Base-by-base conservation (phyloP, 2,888 invertebrate species). In the Amphipyra tragopoginis region DNA sequence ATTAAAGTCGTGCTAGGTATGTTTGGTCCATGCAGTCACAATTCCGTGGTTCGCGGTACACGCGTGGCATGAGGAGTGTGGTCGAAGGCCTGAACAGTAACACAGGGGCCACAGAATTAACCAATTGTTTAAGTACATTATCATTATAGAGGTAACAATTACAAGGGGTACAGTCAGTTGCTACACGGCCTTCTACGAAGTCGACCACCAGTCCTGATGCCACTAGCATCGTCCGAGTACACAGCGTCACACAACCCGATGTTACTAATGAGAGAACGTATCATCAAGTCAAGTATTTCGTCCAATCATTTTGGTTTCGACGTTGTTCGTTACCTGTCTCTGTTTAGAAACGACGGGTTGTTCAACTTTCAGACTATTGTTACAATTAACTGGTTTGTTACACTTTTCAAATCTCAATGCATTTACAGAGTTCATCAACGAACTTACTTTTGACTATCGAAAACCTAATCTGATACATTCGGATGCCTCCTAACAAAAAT, bases 1-100 rank as follows among this genome's bases (percentile, higher is more conserved):
- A 91, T 89, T 87, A 82, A 87, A 88, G 86, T 91, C 88, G 89
- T 92, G 91, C 90, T 92, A 90, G 85, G 89, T 90, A 89, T 91
- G 93, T 91, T 94, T 94, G 94, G 94, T 94, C 93, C 93, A 87
- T 92, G 90, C 86, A 90, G 90, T 90, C 88, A 85, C 89, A 86
- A 85, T 86, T 86, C 83, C 85, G 79, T 77, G 82, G 78, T 58
- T 69, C 64, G 75, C 72, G 60, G 52, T 34, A 34, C 60, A 15
- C 50, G 58, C 43, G 60, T 51, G 58, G 40, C 66, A 21, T 45
- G 51, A 34, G 64, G 42, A 63, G 40, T 8, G 63, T 48, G 50
- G 56, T 55, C 61, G 58, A 52, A 54, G 14, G 44, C 29, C 34
- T 44, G 7, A 10, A 15, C 14, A 40, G 13, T 36, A 11, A 6